Conservation (phyloP, 2,113 vertebrate species). For the Rhinopomastus cyanomelas region DNA sequence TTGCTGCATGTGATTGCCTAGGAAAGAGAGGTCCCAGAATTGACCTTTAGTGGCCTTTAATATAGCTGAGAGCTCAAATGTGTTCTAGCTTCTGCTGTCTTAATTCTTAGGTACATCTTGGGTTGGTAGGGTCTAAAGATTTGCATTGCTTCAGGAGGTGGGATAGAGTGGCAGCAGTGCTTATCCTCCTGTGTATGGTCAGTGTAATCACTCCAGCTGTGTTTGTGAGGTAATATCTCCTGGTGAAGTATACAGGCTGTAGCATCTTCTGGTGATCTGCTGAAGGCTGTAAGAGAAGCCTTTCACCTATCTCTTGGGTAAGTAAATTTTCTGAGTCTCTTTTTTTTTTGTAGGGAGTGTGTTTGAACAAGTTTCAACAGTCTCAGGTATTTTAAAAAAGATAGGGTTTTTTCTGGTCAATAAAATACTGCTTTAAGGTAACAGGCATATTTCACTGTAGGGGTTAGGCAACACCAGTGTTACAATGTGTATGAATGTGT, state of each 20-base stretch:
- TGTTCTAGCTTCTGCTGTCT: background rate
- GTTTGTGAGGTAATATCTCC: fast-evolving
- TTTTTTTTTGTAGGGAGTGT: background rate
- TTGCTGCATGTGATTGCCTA: background rate
- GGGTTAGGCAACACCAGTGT: background rate
- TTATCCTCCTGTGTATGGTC: background rate
- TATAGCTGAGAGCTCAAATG: background rate
- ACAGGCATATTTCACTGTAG: background rate
- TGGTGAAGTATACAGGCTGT: background rate
- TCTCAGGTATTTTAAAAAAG: background rate
- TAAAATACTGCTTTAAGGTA: background rate
- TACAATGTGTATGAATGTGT: background rate
- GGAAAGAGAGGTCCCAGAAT: background rate
- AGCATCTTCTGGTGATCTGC: background rate
- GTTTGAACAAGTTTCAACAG: background rate
- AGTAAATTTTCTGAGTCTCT: background rate
- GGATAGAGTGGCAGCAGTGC: background rate
- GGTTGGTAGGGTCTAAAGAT: background rate
- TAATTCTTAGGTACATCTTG: background rate
- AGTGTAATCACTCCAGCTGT: background rate
- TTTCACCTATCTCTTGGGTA: background rate
- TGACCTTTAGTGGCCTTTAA: background rate
- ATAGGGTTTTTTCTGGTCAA: background rate
- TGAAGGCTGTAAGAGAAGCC: background rate
- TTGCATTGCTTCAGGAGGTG: background rate